Evolutionary conservation across 2,797 vertebrate genomes (phyloP).

Genomic region (Decapterus maruadsi): DNA sequence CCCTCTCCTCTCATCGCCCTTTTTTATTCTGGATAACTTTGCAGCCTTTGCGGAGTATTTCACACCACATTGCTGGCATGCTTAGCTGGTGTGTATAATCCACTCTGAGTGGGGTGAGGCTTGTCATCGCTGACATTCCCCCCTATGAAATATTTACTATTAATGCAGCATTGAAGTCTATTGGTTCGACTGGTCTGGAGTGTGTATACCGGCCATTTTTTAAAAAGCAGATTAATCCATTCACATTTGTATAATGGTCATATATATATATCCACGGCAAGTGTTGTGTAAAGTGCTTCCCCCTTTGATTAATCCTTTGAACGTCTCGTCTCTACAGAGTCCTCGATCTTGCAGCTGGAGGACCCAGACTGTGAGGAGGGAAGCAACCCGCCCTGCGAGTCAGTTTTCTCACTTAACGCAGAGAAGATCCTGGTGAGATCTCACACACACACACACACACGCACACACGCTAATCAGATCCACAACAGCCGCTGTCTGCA

Average conservation of each 20-base stretch:
- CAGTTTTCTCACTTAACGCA: slow-evolving; percentile 93
- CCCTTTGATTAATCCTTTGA: not conserved
- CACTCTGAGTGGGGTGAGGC: not conserved
- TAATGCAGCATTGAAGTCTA: not conserved
- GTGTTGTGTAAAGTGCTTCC: not conserved
- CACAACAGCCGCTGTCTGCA: not conserved
- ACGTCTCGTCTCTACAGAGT: slow-evolving; percentile 83
- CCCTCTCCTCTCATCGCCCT: not conserved
- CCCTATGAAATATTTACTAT: slow-evolving; percentile 3
- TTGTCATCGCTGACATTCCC: not conserved
- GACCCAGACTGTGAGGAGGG: slow-evolving; percentile 93
- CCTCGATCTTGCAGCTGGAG: slow-evolving; percentile 92
- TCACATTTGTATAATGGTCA: not conserved
- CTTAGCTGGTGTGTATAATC: not conserved
- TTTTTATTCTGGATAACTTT: not conserved
- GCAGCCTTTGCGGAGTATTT: not conserved
- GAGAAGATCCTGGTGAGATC: slow-evolving; percentile 94
- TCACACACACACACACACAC: not conserved
- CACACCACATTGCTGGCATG: slow-evolving; percentile 2
- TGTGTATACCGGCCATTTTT: too few relatives aligned
- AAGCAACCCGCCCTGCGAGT: slow-evolving; percentile 91
- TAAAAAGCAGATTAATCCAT: too few relatives aligned
- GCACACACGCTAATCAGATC: not conserved
- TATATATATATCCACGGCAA: too few relatives aligned
- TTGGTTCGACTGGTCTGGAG: not conserved